Evolutionary conservation across 2,113 vertebrate genomes (phyloP).

Genomic region (Ivindomyrus marchei): DNA sequence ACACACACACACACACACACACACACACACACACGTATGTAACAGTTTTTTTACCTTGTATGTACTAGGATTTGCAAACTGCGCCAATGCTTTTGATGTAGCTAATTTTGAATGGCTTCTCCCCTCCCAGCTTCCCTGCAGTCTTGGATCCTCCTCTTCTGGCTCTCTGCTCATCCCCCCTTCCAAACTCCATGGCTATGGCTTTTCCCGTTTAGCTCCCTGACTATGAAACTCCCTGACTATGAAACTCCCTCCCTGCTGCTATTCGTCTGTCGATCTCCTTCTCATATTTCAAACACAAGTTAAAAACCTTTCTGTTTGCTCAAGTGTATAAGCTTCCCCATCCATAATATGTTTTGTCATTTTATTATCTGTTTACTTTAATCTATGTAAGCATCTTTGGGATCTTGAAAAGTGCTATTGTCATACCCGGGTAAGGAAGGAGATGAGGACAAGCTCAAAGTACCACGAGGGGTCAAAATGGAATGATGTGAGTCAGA

Average conservation of each 20-base stretch:
- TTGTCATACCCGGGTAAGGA: no score
- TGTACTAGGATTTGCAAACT: neutral
- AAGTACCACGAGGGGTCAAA: no score
- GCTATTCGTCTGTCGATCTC: neutral
- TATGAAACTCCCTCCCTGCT: neutral
- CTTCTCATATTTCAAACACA: neutral
- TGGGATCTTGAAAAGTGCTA: neutral
- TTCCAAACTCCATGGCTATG: no score
- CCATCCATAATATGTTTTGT: neutral
- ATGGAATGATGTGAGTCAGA: no score
- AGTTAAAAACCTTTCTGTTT: neutral
- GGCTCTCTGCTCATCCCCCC: neutral
- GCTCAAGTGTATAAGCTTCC: neutral
- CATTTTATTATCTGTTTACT: neutral
- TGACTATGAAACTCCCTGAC: neutral
- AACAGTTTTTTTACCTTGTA: neutral
- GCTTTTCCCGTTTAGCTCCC: neutral
- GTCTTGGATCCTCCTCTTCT: neutral
- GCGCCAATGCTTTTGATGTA: neutral
- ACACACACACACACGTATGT: neutral
- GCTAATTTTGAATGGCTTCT: neutral
- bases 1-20: neutral
- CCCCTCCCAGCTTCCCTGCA: neutral
- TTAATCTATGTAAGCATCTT: neutral
- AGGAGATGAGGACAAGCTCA: no score